Conservation (phyloP, 2,113 vertebrate genomes). For the Lathamus discolor region DNA sequence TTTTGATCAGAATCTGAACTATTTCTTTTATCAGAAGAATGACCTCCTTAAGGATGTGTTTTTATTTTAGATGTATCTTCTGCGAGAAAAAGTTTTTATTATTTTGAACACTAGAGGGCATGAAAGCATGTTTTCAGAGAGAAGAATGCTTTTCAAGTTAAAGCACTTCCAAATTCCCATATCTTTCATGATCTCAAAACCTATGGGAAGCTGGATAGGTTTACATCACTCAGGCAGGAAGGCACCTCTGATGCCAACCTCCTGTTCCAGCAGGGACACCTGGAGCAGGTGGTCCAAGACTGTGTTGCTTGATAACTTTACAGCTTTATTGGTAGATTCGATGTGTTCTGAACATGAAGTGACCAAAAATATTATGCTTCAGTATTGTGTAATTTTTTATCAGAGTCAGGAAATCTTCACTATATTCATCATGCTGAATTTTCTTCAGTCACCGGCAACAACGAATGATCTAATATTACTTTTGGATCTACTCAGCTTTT, state of each 20-base stretch:
- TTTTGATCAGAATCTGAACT: not conserved
- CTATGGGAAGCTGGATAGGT: not conserved
- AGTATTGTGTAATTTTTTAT: not conserved
- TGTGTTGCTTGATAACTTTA: not conserved
- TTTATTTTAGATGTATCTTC: not conserved
- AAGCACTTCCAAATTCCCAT: not conserved
- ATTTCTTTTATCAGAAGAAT: not conserved
- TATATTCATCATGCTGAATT: not conserved
- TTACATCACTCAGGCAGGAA: not conserved
- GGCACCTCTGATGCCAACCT: not conserved
- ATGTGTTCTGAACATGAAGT: not conserved
- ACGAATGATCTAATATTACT: not conserved
- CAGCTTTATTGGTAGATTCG: not conserved
- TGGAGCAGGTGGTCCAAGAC: not conserved
- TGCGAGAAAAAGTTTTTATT: not conserved
- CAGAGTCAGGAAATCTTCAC: not conserved
- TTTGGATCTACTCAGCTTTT: not conserved
- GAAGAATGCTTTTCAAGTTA: not conserved
- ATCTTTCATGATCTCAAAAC: not conserved
- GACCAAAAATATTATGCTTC: rapidly evolving
- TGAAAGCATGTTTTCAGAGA: conserved; percentile 1
- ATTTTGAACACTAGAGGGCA: conserved; percentile 71
- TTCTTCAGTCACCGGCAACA: not conserved
- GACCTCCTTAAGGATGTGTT: not conserved
- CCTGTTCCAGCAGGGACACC: not conserved